Evolutionary conservation across 2,113 vertebrate genomes (phyloP).

Genomic region (Rhynchomys soricoides): DNA sequence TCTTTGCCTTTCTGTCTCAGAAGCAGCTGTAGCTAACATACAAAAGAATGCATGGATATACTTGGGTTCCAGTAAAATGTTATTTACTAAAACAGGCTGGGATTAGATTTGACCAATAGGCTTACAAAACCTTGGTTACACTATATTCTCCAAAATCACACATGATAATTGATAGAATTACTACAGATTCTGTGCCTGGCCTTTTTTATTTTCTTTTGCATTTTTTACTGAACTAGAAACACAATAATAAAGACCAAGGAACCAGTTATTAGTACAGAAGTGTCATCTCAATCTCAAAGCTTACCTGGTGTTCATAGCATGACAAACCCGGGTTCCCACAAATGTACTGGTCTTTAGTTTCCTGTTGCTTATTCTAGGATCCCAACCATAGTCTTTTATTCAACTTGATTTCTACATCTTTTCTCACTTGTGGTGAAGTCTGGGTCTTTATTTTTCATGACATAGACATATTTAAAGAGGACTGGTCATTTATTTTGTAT

Average conservation of each 20-base stretch:
- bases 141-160: neutral
- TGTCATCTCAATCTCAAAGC: neutral
- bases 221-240: neutral
- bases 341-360: neutral
- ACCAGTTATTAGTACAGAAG: neutral
- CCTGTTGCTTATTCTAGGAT: neutral
- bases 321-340: neutral
- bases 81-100: neutral
- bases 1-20: neutral
- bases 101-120: neutral
- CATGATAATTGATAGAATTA: neutral
- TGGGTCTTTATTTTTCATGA: neutral
- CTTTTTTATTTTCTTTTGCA: neutral
- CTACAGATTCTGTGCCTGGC: neutral
- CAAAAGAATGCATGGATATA: neutral
- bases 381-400: neutral
- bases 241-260: neutral
- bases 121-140: neutral
- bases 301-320: neutral
- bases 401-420: neutral
- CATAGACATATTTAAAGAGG: neutral
- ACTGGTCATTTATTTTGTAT: neutral
- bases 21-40: neutral
- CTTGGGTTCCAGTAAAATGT: neutral
- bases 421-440: neutral